These are phyloP conservation scores for Idaea dimidiata DNA, from an alignment of 2,888 invertebrate genomes.

Conservation along the genomic window DNA sequence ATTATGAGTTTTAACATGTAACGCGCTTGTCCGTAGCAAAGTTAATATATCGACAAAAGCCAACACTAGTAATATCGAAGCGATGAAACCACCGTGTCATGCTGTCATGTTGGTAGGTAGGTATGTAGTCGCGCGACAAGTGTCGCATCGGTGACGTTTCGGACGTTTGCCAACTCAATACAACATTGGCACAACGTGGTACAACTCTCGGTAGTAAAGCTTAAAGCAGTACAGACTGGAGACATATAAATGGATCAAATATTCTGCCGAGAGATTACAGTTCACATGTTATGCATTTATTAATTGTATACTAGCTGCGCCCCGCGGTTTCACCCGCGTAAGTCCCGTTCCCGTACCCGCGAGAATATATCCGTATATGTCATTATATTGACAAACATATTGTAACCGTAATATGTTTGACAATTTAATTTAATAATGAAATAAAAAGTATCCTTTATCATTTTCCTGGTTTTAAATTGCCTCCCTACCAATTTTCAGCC, in stretches of 20 bases:
- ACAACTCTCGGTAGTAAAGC: background rate
- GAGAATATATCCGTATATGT: too few species aligned
- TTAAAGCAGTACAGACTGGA: background rate
- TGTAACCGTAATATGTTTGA: too few species aligned
- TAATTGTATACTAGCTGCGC: too few species aligned
- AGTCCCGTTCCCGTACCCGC: too few species aligned
- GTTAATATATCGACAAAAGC: slow-evolving; percentile 2
- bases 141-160: slow-evolving; percentile 34
- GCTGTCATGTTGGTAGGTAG: slow-evolving; percentile 34
- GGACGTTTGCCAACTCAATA: slow-evolving; percentile 19
- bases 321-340: too few species aligned
- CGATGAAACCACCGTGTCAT: slow-evolving; percentile 30
- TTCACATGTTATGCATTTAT: background rate
- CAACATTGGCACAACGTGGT: background rate
- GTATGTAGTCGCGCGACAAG: slow-evolving; percentile 52
- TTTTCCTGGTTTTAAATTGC: too few species aligned
- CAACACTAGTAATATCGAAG: slow-evolving; percentile 30
- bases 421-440: too few species aligned
- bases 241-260: background rate
- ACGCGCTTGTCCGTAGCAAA: too few species aligned
- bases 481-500: too few species aligned
- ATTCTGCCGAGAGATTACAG: background rate
- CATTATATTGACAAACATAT: too few species aligned
- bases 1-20: too few species aligned
- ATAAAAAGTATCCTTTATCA: too few species aligned